Evolutionary conservation across 2,888 invertebrate species (phyloP), one percentile per base, ranked within the genome.

Genomic region (Epirrhoe alternata): DNA sequence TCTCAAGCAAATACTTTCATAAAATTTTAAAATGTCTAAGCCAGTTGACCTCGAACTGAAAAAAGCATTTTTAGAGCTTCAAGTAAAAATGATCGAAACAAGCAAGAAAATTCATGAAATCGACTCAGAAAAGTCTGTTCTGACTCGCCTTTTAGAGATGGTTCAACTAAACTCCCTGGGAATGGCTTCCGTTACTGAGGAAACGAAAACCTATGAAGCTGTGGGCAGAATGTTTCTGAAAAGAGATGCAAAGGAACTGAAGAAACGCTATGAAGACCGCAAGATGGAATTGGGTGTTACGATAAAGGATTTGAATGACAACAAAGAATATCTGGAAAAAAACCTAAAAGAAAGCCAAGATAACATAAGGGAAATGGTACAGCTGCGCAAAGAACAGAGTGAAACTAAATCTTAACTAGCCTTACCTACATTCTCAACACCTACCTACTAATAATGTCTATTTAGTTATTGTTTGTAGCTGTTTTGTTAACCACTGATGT

Each of bases 151-250:
- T 58, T 95, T 96, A 77, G 94, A 95, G 71, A 96, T 96, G 81
- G 95, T 96, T 63, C 94, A 95, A 71, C 89, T 97, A 58, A 97
- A 97, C 45, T 95, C 96, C 77, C 93, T 94, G 75, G 95, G 95
- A 84, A 93, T 96, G 61, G 86, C 84, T 66, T 83, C 93, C 10
- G 89, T 97, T 68, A 95, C 96, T 58, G 84, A 93, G 64, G 94
- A 92, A 17, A 96, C 96, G 0, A 95, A 94, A 78, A 96, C 96
- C 0, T 98, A 96, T 80, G 96, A 97, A 89, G 95, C 97, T 31
- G 95, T 98, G 2, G 98, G 98, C 6, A 85, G 98, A 84, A 97
- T 97, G 97, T 98, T 98, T 84, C 89, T 97, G 16, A 88, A 96
- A 33, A 95, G 96, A 58, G 95, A 96, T 66, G 91, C 95, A 54